These are phyloP conservation scores for Choreutis nemorana DNA, from an alignment of 2,888 invertebrate species.

Conservation along the genomic window DNA sequence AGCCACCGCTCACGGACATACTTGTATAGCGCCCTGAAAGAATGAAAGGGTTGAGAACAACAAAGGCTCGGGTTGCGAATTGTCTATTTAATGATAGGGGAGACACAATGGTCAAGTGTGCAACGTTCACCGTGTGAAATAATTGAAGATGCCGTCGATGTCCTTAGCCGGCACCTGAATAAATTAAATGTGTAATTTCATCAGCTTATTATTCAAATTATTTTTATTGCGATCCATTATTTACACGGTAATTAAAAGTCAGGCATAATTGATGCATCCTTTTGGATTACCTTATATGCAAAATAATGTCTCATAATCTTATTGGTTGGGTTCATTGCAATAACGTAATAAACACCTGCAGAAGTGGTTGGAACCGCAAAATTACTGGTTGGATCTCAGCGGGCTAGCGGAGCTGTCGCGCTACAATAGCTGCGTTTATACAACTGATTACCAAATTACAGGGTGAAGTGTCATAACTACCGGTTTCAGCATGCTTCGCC, in stretches of 20 bases:
- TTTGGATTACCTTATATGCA: too few species aligned
- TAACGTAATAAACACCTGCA: conserved; percentile 45
- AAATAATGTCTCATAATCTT: too few species aligned
- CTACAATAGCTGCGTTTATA: conserved; percentile 34
- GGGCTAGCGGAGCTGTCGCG: conserved; percentile 22
- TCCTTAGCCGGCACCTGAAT: conserved; percentile 7
- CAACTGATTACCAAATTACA: conserved; percentile 55
- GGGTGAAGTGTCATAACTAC: conserved; percentile 52
- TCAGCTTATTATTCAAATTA: too few species aligned
- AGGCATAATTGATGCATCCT: too few species aligned
- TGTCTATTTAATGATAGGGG: conserved; percentile 43
- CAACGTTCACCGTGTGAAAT: conserved; percentile 50
- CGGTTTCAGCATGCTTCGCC: conserved; percentile 25
- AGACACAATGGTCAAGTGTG: conserved; percentile 51
- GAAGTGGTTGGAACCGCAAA: conserved; percentile 56
- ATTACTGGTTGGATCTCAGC: conserved; percentile 48
- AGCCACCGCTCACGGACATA: conserved; percentile 42
- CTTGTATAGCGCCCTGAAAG: too few species aligned
- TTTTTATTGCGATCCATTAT: too few species aligned
- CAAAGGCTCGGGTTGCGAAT: conserved; percentile 39
- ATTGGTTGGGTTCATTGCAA: conserved; percentile 22
- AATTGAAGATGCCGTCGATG: conserved; percentile 16
- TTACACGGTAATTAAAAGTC: too few species aligned
- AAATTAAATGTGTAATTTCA: too few species aligned
- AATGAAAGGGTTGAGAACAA: conserved; percentile 44